These are phyloP conservation scores for Megathymus violae DNA, from an alignment of 1,140 invertebrate genomes.

Conservation along the genomic window DNA sequence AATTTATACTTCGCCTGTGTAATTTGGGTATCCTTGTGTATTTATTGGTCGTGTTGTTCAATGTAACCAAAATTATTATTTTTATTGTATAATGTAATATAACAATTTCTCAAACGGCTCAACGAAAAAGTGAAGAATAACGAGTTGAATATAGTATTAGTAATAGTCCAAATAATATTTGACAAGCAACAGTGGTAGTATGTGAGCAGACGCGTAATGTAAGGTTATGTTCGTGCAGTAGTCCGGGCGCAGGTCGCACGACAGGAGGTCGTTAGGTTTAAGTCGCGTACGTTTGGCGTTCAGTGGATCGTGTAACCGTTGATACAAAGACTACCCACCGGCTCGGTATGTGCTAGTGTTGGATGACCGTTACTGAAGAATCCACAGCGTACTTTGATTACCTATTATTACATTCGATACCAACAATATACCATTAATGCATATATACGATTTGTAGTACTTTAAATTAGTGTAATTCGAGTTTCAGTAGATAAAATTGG, in stretches of 20 bases:
- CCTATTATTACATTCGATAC: conserved; percentile 47
- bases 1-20: no score
- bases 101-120: no score
- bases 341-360: conserved; percentile 36
- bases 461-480: conserved; percentile 36
- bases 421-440: conserved; percentile 50
- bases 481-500: conserved; percentile 45
- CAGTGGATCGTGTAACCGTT: conserved; percentile 33
- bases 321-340: conserved; percentile 44
- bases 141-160: no score
- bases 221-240: not conserved
- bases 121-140: no score
- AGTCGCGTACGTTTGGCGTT: conserved; percentile 10
- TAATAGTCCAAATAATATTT: no score
- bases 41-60: no score
- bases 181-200: no score
- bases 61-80: no score
- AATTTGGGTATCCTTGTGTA: no score
- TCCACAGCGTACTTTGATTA: conserved; percentile 48
- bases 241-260: conserved; percentile 10
- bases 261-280: not conserved
- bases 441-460: conserved; percentile 42
- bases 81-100: no score
- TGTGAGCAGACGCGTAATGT: no score
- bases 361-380: conserved; percentile 36